Base-by-base conservation (phyloP, 2,797 vertebrate species). In the Glossophaga mutica region DNA sequence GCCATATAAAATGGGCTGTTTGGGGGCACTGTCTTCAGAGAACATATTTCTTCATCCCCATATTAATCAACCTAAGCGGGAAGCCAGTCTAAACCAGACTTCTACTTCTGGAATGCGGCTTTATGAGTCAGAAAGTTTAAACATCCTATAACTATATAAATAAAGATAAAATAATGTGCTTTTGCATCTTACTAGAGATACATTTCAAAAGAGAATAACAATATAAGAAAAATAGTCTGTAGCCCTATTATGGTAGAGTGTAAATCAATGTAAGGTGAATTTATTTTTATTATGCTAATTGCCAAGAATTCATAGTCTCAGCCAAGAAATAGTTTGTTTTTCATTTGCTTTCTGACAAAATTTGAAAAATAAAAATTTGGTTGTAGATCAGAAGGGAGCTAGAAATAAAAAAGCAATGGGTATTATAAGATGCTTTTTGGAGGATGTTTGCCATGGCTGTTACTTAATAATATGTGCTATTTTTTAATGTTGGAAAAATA, bases 201-300 rank as follows among this genome's bases (percentile, higher is more conserved):
- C 32, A 89, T 95, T 94, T 96, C 93, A 57, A 95, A 94, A 96
- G 87, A 77, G 52, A 95, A 93, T 79, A 48, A 42, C 93, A 92
- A 92, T 29, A 6, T 92, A 95, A 96, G 77, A 96, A 96, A 97
- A 98, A 93, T 87, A 97, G 94, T 73, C 97, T 94, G 68, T 92
- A 94, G 92, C 95, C 97, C 97, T 97, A 97, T 97, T 97, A 88
- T 95, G 96, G 74, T 95, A 52, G 65, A 97, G 52, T 94, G 93
- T 84, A 98, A 98, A 94, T 97, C 90, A 98, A 52, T 98, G 78
- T 96, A 95, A 98, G 97, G 94, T 97, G 97, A 98, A 97, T 97
- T 98, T 97, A 98, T 97, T 98, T 98, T 98, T 98, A 92, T 98
- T 98, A 92, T 95, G 97, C 96, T 97, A 98, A 95, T 97, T 98